Percentiles rank a stretch among this genome's conserved stretches.
Evolutionary conservation across 2,113 vertebrate genomes (phyloP).

Genomic region (Dromaius novaehollandiae): DNA sequence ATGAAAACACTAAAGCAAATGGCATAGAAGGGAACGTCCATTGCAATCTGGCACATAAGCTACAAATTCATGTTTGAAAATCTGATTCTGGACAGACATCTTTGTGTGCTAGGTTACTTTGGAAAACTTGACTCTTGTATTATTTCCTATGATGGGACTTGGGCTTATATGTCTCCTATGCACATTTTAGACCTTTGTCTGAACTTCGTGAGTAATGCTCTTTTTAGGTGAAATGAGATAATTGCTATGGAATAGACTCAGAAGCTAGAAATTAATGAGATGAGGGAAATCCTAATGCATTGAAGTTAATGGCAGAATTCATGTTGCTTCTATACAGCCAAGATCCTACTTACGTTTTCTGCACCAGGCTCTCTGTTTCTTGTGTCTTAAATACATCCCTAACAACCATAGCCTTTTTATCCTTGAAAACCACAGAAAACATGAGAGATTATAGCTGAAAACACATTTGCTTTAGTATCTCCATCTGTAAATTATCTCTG

Average conservation of each 20-base stretch:
- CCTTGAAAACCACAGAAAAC: not conserved
- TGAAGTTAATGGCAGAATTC: not conserved
- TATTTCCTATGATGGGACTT: not conserved
- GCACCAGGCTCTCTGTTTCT: not conserved
- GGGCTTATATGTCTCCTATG: not conserved
- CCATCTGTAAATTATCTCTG: not conserved
- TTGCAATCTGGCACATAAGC: not conserved
- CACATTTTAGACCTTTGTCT: not conserved
- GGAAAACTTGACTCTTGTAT: not conserved
- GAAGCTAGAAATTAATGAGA: not conserved
- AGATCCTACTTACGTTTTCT: not conserved
- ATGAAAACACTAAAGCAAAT: not conserved
- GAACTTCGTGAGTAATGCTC: not conserved
- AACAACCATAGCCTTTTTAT: not conserved
- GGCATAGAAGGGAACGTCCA: not conserved
- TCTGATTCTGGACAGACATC: not conserved
- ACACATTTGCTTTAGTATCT: not conserved
- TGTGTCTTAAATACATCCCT: not conserved
- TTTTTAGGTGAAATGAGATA: not conserved
- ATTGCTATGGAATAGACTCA: not conserved
- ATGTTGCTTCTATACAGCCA: not conserved
- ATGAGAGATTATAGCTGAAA: not conserved
- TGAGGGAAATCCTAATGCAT: not conserved
- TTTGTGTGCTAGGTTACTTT: not conserved
- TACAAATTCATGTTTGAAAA: not conserved